Evolutionary conservation across 2,797 vertebrate genomes (phyloP).

Genomic region (Crenichthys baileyi): DNA sequence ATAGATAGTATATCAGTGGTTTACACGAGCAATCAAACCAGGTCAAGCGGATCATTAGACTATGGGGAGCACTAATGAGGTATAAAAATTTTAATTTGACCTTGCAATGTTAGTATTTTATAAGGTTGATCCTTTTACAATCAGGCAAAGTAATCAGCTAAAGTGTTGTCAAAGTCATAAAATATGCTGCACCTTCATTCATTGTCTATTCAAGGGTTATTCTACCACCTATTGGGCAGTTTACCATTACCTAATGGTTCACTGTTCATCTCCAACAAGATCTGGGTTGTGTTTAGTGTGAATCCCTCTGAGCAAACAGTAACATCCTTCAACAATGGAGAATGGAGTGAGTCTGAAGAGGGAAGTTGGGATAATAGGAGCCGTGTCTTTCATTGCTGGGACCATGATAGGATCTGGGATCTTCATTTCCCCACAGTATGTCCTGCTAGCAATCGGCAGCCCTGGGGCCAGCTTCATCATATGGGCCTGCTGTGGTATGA

Average conservation of each 20-base stretch:
- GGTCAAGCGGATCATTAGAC: neutral
- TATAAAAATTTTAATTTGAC: neutral
- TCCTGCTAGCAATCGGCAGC: constrained; percentile 83
- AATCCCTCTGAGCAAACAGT: neutral
- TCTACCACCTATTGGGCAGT: neutral
- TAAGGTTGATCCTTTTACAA: neutral
- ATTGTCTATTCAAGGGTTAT: neutral
- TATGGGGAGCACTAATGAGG: no score
- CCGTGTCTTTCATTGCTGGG: constrained; percentile 84
- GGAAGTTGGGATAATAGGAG: constrained; percentile 83
- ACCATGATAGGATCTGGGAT: constrained; percentile 89
- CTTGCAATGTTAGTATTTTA: neutral
- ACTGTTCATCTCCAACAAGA: neutral
- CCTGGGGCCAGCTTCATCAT: constrained; percentile 84
- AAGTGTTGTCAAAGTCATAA: neutral
- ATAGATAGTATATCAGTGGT: constrained; percentile 1
- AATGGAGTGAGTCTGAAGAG: constrained; percentile 76
- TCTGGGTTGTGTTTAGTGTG: neutral
- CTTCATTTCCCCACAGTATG: constrained; percentile 86
- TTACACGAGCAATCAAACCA: neutral
- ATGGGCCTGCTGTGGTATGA: constrained; percentile 83
- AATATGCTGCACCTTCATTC: neutral
- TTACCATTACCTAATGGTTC: neutral
- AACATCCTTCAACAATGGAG: constrained; percentile 1
- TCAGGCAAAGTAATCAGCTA: neutral